Base-by-base conservation (phyloP, 2,888 invertebrate genomes). In the Stenichneumon culpator region DNA sequence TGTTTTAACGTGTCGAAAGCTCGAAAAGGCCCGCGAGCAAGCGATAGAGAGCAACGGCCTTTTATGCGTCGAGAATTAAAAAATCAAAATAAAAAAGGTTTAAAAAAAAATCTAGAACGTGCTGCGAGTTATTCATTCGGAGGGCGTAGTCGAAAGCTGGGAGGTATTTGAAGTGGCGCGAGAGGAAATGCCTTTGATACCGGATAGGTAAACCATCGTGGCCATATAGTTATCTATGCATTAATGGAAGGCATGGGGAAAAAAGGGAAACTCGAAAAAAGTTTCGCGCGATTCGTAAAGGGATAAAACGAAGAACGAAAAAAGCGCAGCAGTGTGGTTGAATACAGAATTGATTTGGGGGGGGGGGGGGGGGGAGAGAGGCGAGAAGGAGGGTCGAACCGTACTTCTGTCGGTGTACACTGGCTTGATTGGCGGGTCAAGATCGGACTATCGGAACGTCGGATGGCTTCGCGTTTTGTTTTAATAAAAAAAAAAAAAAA, bases 1-100 rank as follows among this genome's bases (percentile, higher is more conserved):
- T 89, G 88, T 86, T 89, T 81, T 52, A 72, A 83, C 86, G 84
- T 81, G 82, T 83, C 65, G 83, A 57, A 70, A 39, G 39, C 74
- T 57, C 57, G 50, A 25, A 22, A 32, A 70, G 68, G 65, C 57
- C 73, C 83, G 83, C 86, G 87, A 87, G 82, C 79, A 79, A 52
- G 83, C 85, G 86, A 87, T 86, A 86, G 86, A 86, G 81, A 75
- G 57, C 67, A 84, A 78, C 28, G 75, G 65, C 9, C 78, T 87
- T 77, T 78, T 82, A 82, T 70, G 57, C 73, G 72, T 54, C 36
- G 36, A 39, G 32, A 63, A 63, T 63, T 54, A 54, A 19, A 54
- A 52, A 47, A 16, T 47, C 16, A 54, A 54, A 5, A 54, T 19
- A 54, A 19, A 32, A 57, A 39, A 39, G 11, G 0, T 39, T 2